Evolutionary conservation across 2,888 invertebrate species (phyloP).

Genomic region (Himalopsyche japonica): DNA sequence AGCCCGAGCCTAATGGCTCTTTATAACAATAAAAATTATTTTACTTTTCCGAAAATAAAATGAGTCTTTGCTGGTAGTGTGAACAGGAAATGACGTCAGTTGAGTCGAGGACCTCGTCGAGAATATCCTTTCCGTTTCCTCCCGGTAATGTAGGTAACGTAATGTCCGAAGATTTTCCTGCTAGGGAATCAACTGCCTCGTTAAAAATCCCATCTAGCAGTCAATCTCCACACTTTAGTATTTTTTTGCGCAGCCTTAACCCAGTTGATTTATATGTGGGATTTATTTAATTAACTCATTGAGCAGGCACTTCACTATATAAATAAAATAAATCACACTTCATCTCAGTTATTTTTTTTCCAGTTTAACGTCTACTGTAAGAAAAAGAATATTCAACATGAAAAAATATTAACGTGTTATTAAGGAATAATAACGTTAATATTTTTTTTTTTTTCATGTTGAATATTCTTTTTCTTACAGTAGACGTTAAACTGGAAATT

Average conservation of each 20-base stretch:
- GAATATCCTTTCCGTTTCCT: constrained; percentile 8
- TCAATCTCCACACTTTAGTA: not conserved
- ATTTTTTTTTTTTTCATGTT: too few relatives aligned
- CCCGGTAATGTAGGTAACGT: constrained; percentile 32
- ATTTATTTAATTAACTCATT: not conserved
- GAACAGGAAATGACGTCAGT: not conserved
- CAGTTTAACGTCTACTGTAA: too few relatives aligned
- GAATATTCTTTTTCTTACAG: too few relatives aligned
- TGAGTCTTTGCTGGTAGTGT: not conserved
- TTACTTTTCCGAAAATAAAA: constrained; percentile 28
- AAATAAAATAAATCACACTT: too few relatives aligned
- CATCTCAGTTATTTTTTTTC: too few relatives aligned
- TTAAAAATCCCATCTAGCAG: constrained; percentile 4
- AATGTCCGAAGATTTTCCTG: constrained; percentile 27
- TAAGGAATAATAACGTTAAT: too few relatives aligned
- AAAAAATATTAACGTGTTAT: too few relatives aligned
- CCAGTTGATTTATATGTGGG: not conserved
- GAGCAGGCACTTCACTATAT: too few relatives aligned
- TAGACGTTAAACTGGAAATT: too few relatives aligned
- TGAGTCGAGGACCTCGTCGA: not conserved
- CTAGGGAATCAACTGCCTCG: constrained; percentile 15
- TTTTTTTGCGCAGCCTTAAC: not conserved
- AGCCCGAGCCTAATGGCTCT: constrained; percentile 17
- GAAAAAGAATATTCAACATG: too few relatives aligned
- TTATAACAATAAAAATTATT: constrained; percentile 31